Conservation (phyloP, 2,888 invertebrate genomes). For the Agonopterix heracliana region DNA sequence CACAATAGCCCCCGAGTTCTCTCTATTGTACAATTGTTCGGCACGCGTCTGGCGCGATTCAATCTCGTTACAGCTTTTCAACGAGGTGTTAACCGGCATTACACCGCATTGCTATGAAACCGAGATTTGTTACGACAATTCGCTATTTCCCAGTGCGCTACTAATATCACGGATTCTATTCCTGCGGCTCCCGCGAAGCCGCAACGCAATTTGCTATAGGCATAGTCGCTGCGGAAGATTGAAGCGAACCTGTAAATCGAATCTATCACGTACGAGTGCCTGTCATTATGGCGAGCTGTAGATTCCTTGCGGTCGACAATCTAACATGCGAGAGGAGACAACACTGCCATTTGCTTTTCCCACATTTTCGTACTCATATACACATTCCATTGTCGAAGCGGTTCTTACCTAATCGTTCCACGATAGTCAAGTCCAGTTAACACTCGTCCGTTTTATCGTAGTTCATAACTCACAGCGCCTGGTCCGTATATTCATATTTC, state of each 20-base stretch:
- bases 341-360: conserved; percentile 25
- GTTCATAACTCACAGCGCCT: conserved; percentile 49
- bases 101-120: conserved; percentile 28
- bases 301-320: conserved; percentile 60
- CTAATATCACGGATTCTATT: conserved; percentile 30
- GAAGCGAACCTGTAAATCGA: conserved; percentile 68
- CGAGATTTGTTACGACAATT: conserved; percentile 25
- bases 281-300: conserved; percentile 53
- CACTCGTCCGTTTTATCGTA: conserved; percentile 41
- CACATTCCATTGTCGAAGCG: conserved; percentile 5
- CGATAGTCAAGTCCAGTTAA: conserved; percentile 31
- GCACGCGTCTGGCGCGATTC: conserved; percentile 26
- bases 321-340: conserved; percentile 25
- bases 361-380: conserved; percentile 19
- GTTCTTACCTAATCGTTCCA: conserved; percentile 34
- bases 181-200: conserved; percentile 55
- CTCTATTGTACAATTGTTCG: conserved; percentile 22
- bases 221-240: conserved; percentile 51
- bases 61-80: conserved; percentile 19
- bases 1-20: conserved; percentile 21
- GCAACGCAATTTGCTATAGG: conserved; percentile 58
- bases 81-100: conserved; percentile 25
- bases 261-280: conserved; percentile 64
- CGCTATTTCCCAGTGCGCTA: conserved; percentile 9
- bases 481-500: conserved; percentile 56